Evolutionary conservation across 2,113 vertebrate species (phyloP).

Genomic region (Ariopsis seemanni): DNA sequence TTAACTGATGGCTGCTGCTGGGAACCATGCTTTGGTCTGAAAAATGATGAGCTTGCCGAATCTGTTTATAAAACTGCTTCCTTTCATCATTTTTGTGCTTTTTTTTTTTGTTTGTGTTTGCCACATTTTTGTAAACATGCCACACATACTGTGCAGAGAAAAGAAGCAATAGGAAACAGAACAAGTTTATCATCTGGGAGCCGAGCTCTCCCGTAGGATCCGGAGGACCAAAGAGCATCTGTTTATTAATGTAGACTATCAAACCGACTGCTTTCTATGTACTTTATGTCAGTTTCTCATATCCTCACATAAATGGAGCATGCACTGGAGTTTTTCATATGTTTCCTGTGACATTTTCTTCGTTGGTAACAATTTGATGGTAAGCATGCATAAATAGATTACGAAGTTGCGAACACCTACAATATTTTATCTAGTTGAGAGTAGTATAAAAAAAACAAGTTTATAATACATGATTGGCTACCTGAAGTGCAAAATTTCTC

Average conservation of each 20-base stretch:
- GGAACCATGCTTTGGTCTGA: slow-evolving; percentile 63
- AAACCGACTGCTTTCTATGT: slow-evolving; percentile 20
- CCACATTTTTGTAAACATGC: slow-evolving; percentile 62
- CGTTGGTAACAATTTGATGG: slow-evolving; percentile 2
- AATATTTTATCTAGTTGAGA: neutral
- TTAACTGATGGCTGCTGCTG: slow-evolving; percentile 70
- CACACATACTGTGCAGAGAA: slow-evolving; percentile 55
- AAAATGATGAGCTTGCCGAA: slow-evolving; percentile 60
- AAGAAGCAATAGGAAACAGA: slow-evolving; percentile 61
- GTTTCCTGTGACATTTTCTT: neutral
- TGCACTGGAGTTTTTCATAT: neutral
- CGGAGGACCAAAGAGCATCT: slow-evolving; percentile 32
- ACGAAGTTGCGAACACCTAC: neutral
- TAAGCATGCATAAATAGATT: neutral
- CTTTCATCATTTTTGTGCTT: slow-evolving; percentile 63
- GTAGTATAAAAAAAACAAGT: neutral
- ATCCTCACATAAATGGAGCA: slow-evolving; percentile 30
- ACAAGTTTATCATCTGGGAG: slow-evolving; percentile 9
- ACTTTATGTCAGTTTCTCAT: slow-evolving; percentile 20
- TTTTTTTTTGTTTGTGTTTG: slow-evolving; percentile 48
- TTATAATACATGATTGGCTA: neutral
- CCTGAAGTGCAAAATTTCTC: neutral
- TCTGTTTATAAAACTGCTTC: slow-evolving; percentile 74
- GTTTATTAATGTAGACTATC: slow-evolving; percentile 38
- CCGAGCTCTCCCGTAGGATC: slow-evolving; percentile 2